These are phyloP conservation scores for Meloidogyne floridensis DNA, from an alignment of 1,140 invertebrate genomes.

Conservation along the genomic window DNA sequence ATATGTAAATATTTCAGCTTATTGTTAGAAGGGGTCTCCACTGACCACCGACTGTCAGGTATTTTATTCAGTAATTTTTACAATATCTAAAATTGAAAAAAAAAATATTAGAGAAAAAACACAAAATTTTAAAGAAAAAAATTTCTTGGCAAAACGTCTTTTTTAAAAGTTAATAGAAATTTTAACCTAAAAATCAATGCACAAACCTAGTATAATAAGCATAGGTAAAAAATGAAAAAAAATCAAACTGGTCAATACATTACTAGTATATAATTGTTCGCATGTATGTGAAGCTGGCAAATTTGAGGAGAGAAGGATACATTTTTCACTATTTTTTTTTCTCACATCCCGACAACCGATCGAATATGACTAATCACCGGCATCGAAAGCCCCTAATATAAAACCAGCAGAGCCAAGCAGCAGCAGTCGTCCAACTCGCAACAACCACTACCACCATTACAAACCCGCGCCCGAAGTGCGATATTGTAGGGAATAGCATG, in stretches of 20 bases:
- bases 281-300: conserved; percentile 8
- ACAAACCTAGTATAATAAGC: background rate
- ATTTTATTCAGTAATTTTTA: background rate
- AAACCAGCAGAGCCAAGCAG: conserved; percentile 1
- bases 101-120: background rate
- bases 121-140: too few relatives aligned
- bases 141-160: too few relatives aligned
- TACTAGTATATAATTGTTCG: background rate
- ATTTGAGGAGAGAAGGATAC: background rate
- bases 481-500: conserved; percentile 1
- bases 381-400: background rate
- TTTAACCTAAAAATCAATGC: background rate
- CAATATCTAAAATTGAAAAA: background rate
- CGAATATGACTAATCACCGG: conserved; percentile 8
- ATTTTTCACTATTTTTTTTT: background rate
- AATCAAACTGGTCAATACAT: conserved; percentile 4
- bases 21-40: background rate
- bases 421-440: conserved; percentile 4
- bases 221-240: background rate
- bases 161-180: background rate
- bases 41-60: background rate
- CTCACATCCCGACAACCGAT: conserved; percentile 8
- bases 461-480: conserved; percentile 4
- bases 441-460: background rate
- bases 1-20: background rate